phyloP scores from a whole-genome alignment of 2,888 invertebrate genomes.

The Nycteola revayana region DNA sequence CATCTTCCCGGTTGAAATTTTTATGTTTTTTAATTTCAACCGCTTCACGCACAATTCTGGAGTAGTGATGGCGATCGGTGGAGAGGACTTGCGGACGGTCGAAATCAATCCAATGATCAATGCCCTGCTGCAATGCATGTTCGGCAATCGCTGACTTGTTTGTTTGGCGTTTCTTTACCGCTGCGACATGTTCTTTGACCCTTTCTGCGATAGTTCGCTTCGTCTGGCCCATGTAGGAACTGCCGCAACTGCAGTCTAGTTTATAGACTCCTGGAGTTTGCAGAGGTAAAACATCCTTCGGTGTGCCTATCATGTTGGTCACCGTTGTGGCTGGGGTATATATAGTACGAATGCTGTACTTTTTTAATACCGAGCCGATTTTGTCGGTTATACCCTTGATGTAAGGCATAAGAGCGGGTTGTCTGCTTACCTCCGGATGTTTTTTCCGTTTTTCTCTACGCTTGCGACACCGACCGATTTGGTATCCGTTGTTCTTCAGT shows the following conservation, averaged over 20 bases:
- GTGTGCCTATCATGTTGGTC: background rate
- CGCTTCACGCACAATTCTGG: constrained; percentile 4
- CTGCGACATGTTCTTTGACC: constrained; percentile 4
- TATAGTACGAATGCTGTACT: background rate
- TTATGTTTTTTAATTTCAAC: constrained; percentile 5
- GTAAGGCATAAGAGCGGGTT: background rate
- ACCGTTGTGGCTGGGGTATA: background rate
- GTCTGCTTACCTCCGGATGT: constrained; percentile 1
- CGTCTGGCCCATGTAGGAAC: constrained; percentile 2
- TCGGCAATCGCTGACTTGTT: background rate
- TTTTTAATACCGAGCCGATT: background rate
- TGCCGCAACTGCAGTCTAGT: constrained; percentile 1
- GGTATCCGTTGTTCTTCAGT: background rate
- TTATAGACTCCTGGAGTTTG: constrained; percentile 2
- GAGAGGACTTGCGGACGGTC: constrained; percentile 1
- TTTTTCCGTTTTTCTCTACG: background rate
- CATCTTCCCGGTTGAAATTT: constrained; percentile 3
- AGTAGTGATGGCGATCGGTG: constrained; percentile 4
- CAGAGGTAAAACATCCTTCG: constrained; percentile 1
- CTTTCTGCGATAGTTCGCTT: constrained; percentile 3
- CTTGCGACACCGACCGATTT: background rate
- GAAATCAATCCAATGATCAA: constrained; percentile 5
- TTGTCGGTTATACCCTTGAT: constrained; percentile 1
- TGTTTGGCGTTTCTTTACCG: constrained; percentile 3
- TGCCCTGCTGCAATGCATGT: constrained; percentile 1